These are phyloP conservation scores for Festucalex cinctus DNA, from an alignment of 2,113 vertebrate species.

Conservation along the genomic window DNA sequence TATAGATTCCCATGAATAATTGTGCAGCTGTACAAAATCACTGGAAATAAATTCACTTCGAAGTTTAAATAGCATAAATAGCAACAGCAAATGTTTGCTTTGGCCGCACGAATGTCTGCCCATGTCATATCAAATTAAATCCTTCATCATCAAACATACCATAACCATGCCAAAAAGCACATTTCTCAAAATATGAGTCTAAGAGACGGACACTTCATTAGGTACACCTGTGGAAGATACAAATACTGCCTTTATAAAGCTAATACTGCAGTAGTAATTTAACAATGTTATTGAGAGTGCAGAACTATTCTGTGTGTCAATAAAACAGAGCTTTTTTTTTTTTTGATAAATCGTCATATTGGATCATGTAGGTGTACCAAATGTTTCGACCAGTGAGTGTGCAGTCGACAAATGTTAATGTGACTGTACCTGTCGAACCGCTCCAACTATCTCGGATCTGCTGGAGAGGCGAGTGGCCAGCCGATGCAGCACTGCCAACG, in stretches of 20 bases:
- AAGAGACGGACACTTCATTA: not conserved
- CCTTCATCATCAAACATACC: constrained; percentile 17
- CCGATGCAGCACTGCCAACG: constrained; percentile 82
- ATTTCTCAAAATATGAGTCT: not conserved
- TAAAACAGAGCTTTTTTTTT: no score
- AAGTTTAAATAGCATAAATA: not conserved
- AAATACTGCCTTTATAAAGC: not conserved
- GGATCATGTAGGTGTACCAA: no score
- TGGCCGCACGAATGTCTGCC: constrained; percentile 13
- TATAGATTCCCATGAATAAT: not conserved
- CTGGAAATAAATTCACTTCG: not conserved
- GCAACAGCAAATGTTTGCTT: constrained; percentile 33
- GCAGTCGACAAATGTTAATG: not conserved
- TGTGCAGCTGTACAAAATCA: not conserved
- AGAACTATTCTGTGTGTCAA: not conserved
- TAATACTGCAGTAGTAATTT: not conserved
- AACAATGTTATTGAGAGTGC: not conserved
- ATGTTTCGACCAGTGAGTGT: not conserved
- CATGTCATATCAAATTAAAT: constrained; percentile 20
- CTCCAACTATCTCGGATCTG: constrained; percentile 91
- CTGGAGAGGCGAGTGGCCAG: constrained; percentile 88
- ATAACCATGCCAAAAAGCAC: constrained; percentile 5
- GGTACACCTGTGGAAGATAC: not conserved
- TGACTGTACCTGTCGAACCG: constrained; percentile 85
- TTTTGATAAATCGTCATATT: not conserved